These are phyloP conservation scores for Hormaphis cornu DNA, from an alignment of 1,140 invertebrate species.

Conservation along the genomic window DNA sequence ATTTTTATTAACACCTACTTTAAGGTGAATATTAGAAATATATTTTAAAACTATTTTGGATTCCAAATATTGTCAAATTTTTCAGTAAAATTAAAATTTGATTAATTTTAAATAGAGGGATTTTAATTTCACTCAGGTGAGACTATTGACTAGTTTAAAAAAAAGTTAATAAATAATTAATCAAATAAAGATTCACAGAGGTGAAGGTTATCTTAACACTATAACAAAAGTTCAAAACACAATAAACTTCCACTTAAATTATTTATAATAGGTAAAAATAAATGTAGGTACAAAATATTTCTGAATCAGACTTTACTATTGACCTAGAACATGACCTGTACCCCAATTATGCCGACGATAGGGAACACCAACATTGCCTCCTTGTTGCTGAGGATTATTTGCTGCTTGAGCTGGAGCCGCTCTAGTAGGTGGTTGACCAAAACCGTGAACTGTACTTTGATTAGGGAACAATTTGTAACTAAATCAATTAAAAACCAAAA, in stretches of 20 bases:
- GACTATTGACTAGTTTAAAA: too few relatives aligned
- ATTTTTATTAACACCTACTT: too few relatives aligned
- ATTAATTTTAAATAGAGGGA: too few relatives aligned
- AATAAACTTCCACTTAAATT: not conserved
- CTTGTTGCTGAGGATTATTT: constrained; percentile 40
- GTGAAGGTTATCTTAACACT: not conserved
- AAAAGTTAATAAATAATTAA: too few relatives aligned
- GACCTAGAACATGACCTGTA: constrained; percentile 55
- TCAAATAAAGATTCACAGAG: not conserved
- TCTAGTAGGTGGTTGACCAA: constrained; percentile 52
- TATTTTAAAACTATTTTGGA: too few relatives aligned
- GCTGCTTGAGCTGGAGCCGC: constrained; percentile 39
- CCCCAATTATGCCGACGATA: constrained; percentile 58
- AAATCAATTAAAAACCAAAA: constrained; percentile 31
- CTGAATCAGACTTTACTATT: constrained; percentile 41
- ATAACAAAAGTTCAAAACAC: not conserved
- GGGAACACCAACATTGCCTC: constrained; percentile 45
- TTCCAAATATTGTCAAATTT: too few relatives aligned
- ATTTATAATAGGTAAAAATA: constrained; percentile 5
- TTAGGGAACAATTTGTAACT: constrained; percentile 64
- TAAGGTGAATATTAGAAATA: too few relatives aligned
- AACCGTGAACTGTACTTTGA: constrained; percentile 52
- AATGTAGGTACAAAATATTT: not conserved
- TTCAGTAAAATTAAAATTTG: too few relatives aligned
- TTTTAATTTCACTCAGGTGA: too few relatives aligned